Percentiles rank a stretch among this genome's conserved stretches.
Conservation (phyloP, 2,113 vertebrate species). For the Mustela lutreola region DNA sequence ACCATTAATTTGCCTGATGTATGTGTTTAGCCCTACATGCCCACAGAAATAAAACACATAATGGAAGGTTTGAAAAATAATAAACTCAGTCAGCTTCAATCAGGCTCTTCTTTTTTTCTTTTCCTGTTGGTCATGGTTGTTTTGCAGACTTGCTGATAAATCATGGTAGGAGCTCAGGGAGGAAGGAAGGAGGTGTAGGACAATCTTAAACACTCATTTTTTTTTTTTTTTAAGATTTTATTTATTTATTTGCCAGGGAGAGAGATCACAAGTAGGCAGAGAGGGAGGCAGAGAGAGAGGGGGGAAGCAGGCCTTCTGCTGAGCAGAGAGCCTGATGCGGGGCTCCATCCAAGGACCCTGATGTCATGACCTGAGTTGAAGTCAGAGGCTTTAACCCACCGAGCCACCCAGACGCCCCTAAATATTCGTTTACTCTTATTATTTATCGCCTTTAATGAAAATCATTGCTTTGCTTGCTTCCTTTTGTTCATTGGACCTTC, state of each 20-base stretch:
- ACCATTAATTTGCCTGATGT: slow-evolving; percentile 20
- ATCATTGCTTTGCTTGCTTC: not conserved
- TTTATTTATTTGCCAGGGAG: too few relatives aligned
- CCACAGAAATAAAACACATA: not conserved
- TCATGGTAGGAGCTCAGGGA: not conserved
- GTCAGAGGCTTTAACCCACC: too few relatives aligned
- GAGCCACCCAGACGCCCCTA: not conserved
- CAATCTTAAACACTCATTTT: slow-evolving; percentile 46
- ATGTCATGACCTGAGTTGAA: too few relatives aligned
- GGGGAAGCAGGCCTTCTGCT: too few relatives aligned
- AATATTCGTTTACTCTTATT: slow-evolving; percentile 25
- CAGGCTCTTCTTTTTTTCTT: not conserved
- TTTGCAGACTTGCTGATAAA: slow-evolving; percentile 20
- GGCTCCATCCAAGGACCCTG: too few relatives aligned
- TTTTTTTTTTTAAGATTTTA: too few relatives aligned
- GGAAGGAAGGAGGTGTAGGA: not conserved
- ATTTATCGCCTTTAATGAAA: not conserved
- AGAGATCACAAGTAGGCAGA: too few relatives aligned
- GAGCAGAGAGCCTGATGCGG: too few relatives aligned
- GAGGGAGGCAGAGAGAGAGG: too few relatives aligned
- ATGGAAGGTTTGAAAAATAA: slow-evolving; percentile 41
- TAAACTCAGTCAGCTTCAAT: not conserved
- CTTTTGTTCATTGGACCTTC: not conserved
- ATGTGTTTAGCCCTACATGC: not conserved
- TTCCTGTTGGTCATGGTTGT: not conserved